Evolutionary conservation across 2,888 invertebrate genomes (phyloP).

Genomic region (Brachyptera risi): DNA sequence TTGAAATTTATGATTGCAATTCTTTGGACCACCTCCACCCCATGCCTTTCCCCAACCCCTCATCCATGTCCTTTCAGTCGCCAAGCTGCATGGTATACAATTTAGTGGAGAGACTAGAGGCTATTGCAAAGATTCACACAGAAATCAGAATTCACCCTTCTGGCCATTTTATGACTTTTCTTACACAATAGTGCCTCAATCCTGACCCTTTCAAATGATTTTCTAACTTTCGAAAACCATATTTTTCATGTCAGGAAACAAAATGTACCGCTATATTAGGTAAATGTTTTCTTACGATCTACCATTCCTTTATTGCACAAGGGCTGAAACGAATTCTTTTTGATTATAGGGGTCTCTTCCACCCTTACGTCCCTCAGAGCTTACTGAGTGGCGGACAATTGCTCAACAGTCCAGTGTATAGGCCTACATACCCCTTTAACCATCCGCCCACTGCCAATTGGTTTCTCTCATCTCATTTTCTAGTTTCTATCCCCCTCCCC

Average conservation of each 20-base stretch:
- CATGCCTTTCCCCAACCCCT: too few relatives aligned
- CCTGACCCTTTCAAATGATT: background rate
- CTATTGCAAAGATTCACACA: too few relatives aligned
- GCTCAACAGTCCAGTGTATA: constrained; percentile 6
- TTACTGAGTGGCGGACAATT: background rate
- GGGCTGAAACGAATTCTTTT: too few relatives aligned
- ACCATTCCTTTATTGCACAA: background rate
- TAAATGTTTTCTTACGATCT: background rate
- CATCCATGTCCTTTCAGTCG: too few relatives aligned
- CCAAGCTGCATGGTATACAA: too few relatives aligned
- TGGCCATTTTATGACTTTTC: background rate
- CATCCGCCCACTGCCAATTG: background rate
- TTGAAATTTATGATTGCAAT: too few relatives aligned
- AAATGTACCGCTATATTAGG: background rate
- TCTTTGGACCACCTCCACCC: too few relatives aligned
- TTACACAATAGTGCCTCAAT: background rate
- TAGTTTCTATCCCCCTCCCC: background rate
- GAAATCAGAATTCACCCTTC: background rate
- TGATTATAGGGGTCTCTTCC: background rate
- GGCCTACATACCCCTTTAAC: background rate
- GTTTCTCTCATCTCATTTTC: too few relatives aligned
- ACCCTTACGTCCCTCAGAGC: background rate
- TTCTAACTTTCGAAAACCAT: background rate
- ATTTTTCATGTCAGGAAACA: background rate
- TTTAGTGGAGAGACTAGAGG: too few relatives aligned